Percentiles rank a stretch among this genome's conserved stretches.
These are phyloP conservation scores for Ceratotherium simum DNA, from an alignment of 2,113 vertebrate genomes.

Conservation along the genomic window DNA sequence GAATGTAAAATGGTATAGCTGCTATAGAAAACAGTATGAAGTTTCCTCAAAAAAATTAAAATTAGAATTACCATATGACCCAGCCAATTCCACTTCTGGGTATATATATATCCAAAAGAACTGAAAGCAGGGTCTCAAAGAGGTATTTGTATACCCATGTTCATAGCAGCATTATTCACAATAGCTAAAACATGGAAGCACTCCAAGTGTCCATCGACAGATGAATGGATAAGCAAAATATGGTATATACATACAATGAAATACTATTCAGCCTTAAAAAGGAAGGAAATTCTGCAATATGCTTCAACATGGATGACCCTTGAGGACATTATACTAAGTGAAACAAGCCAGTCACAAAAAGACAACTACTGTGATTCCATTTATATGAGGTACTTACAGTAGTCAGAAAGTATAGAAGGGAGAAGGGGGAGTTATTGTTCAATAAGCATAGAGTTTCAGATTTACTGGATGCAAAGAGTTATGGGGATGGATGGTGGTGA, in stretches of 20 bases:
- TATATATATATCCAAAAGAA: slow-evolving; percentile 11
- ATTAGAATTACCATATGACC: neutral
- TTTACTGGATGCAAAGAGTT: neutral
- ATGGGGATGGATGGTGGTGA: neutral
- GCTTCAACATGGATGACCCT: neutral
- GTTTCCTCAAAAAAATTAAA: neutral
- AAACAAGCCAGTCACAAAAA: neutral
- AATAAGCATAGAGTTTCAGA: neutral
- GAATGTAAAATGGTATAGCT: neutral
- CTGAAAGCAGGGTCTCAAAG: neutral
- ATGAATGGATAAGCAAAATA: neutral
- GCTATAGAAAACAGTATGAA: neutral
- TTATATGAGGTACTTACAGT: neutral
- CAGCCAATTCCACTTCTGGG: neutral
- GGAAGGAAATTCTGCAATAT: neutral
- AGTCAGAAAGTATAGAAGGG: neutral
- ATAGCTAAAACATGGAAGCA: neutral
- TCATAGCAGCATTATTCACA: neutral
- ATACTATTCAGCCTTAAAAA: neutral
- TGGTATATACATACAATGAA: neutral
- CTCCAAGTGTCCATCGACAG: neutral
- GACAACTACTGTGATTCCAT: neutral
- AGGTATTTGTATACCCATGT: neutral
- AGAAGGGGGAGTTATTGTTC: neutral
- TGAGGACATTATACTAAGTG: neutral